These are phyloP conservation scores for Scyliorhinus canicula DNA, from an alignment of 2,797 vertebrate species.

Conservation along the genomic window DNA sequence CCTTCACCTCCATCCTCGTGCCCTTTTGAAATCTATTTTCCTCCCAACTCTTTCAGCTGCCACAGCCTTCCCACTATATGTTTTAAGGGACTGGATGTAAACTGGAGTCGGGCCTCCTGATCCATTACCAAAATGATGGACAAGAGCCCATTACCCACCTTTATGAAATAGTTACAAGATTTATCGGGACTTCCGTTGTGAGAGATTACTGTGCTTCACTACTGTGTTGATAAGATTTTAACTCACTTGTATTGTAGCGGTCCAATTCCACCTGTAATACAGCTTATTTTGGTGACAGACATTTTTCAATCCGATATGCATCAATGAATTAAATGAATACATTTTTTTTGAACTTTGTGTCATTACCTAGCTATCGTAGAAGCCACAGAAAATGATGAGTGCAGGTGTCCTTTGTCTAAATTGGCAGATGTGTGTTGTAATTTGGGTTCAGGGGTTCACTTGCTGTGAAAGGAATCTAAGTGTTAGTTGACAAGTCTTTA, in stretches of 20 bases:
- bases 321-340: background rate
- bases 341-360: constrained; percentile 44
- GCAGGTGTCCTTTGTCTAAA: background rate
- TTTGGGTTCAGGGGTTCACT: background rate
- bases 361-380: constrained; percentile 51
- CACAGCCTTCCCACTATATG: background rate
- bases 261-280: background rate
- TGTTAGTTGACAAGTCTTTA: background rate
- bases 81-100: background rate
- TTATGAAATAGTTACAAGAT: background rate
- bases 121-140: background rate
- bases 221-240: background rate
- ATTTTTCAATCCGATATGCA: background rate
- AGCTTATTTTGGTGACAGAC: background rate
- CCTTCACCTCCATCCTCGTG: too few species aligned
- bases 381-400: constrained; percentile 41
- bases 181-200: background rate
- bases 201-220: too few species aligned
- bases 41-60: too few species aligned
- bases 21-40: background rate
- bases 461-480: background rate
- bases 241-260: background rate
- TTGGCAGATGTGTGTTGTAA: background rate
- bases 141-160: background rate
- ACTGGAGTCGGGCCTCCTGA: background rate